Evolutionary conservation across 1,140 invertebrate species (phyloP).

Genomic region (Drosophila subpulchrella): DNA sequence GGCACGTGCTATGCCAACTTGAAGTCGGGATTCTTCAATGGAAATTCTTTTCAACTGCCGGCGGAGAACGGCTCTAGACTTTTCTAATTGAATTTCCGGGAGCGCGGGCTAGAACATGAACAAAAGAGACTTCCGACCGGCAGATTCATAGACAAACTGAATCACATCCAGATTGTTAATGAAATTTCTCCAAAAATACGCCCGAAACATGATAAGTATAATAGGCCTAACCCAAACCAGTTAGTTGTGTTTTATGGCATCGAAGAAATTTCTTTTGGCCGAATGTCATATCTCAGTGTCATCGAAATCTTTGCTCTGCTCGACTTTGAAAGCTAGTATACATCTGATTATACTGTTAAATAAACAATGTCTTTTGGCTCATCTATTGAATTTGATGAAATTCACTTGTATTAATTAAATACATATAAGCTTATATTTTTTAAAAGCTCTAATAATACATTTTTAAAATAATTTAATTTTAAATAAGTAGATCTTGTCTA

Average conservation of each 20-base stretch:
- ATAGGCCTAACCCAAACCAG: slow-evolving; percentile 35
- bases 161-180: slow-evolving; percentile 36
- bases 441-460: too few relatives aligned
- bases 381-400: too few relatives aligned
- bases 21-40: slow-evolving; percentile 18
- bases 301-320: neutral
- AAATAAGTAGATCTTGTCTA: too few relatives aligned
- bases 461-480: too few relatives aligned
- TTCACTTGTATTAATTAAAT: too few relatives aligned
- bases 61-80: slow-evolving; percentile 23
- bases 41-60: slow-evolving; percentile 37
- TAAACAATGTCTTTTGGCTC: too few relatives aligned
- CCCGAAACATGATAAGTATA: slow-evolving; percentile 13
- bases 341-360: too few relatives aligned
- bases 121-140: slow-evolving; percentile 36
- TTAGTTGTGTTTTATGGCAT: slow-evolving; percentile 6
- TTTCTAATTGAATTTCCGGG: slow-evolving; percentile 57
- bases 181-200: slow-evolving; percentile 44
- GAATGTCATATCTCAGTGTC: slow-evolving; percentile 12
- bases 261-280: neutral
- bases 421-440: too few relatives aligned
- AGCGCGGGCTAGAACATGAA: slow-evolving; percentile 8
- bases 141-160: slow-evolving; percentile 39
- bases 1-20: slow-evolving; percentile 30
- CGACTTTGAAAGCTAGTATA: neutral